Conservation (phyloP, 1,140 invertebrate genomes). For the Brachionus asplanchnoidis region DNA sequence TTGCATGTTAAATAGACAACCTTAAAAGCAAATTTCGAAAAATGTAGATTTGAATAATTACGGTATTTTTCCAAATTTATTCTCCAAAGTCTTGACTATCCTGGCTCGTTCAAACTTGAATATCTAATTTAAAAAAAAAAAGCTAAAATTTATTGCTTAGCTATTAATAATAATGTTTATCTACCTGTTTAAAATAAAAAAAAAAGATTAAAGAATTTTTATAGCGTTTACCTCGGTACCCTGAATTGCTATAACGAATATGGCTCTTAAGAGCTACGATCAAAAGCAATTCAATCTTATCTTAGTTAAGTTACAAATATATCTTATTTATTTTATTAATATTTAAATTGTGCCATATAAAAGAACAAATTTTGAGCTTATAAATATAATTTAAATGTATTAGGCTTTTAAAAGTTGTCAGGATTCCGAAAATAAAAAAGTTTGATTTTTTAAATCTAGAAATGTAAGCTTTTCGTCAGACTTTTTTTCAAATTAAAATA, state of each 20-base stretch:
- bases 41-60: background rate
- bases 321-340: constrained; percentile 1
- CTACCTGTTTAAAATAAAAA: constrained; percentile 3
- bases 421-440: background rate
- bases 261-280: background rate
- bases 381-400: background rate
- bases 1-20: constrained; percentile 1
- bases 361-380: background rate
- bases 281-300: constrained; percentile 3
- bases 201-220: background rate
- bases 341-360: constrained; percentile 8
- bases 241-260: background rate
- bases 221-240: background rate
- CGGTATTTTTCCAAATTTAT: background rate
- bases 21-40: background rate
- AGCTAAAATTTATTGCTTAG: background rate
- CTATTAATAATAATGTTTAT: constrained; percentile 35
- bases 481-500: background rate
- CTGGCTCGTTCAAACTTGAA: background rate
- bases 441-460: background rate
- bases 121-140: background rate
- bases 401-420: background rate
- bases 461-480: background rate
- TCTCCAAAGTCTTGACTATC: background rate
- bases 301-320: background rate